phyloP scores from a whole-genome alignment of 2,888 invertebrate species.

The Neoascia interrupta region DNA sequence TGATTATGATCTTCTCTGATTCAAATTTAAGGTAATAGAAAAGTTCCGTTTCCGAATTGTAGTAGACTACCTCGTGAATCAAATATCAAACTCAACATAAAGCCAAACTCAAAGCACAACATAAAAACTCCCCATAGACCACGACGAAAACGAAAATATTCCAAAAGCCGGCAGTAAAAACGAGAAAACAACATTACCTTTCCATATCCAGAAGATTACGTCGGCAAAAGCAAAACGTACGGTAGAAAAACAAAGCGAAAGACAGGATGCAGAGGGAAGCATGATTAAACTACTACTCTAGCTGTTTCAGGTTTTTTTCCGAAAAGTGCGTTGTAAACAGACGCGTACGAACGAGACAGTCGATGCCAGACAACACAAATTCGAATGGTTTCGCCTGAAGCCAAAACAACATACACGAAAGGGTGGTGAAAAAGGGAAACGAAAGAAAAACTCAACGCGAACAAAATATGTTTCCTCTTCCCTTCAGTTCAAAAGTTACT shows the following conservation, averaged over 20 bases:
- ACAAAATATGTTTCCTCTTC: conserved; percentile 33
- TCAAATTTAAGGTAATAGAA: too few species aligned
- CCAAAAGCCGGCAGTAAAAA: neutral
- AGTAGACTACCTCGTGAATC: neutral
- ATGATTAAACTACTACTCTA: neutral
- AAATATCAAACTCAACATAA: neutral
- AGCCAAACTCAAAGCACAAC: neutral
- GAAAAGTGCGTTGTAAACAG: conserved; percentile 10
- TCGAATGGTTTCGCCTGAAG: conserved; percentile 10
- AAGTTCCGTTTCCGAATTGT: conserved; percentile 17
- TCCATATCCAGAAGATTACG: neutral
- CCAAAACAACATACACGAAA: conserved; percentile 4
- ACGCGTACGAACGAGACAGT: conserved; percentile 21
- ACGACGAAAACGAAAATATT: neutral
- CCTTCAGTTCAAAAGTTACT: conserved; percentile 44
- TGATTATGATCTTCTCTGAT: too few species aligned
- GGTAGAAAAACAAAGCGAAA: conserved; percentile 42
- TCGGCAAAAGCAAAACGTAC: neutral
- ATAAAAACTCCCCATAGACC: neutral
- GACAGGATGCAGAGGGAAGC: neutral
- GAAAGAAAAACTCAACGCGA: conserved; percentile 40
- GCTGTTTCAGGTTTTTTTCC: neutral
- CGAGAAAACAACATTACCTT: conserved; percentile 3
- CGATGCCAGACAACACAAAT: conserved; percentile 5
- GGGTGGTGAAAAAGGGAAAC: neutral